phyloP scores from a whole-genome alignment of 2,113 vertebrate species.

The Cyphomyrus discorhynchus region DNA sequence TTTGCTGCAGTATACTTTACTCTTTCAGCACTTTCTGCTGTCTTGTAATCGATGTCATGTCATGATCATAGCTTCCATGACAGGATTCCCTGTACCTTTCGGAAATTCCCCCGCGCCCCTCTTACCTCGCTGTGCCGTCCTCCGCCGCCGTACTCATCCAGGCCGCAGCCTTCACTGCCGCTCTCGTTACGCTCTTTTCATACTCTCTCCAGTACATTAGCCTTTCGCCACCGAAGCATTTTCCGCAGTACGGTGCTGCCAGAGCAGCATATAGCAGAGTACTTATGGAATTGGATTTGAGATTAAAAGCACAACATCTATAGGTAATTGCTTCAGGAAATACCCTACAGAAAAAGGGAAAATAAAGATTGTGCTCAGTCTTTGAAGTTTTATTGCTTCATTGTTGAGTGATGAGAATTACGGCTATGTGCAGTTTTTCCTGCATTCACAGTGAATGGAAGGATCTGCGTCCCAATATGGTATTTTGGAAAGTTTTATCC shows the following conservation, averaged over 20 bases:
- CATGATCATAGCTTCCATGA: background rate
- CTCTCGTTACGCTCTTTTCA: background rate
- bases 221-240: background rate
- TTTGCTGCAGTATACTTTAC: background rate
- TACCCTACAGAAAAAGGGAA: background rate
- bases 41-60: background rate
- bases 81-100: background rate
- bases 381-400: background rate
- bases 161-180: background rate
- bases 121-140: background rate
- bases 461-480: background rate
- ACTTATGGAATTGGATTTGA: background rate
- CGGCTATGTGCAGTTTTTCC: background rate
- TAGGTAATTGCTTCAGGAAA: background rate
- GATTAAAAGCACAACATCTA: background rate
- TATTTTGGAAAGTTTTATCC: background rate
- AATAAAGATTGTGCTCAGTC: background rate
- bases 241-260: background rate
- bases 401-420: background rate
- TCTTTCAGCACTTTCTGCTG: background rate
- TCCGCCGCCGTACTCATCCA: background rate
- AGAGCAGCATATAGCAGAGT: background rate
- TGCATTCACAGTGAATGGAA: background rate
- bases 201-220: background rate
- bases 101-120: background rate